Base-by-base conservation (phyloP, 92 coral and sea anemone species). In the Actinostola sp. region DNA sequence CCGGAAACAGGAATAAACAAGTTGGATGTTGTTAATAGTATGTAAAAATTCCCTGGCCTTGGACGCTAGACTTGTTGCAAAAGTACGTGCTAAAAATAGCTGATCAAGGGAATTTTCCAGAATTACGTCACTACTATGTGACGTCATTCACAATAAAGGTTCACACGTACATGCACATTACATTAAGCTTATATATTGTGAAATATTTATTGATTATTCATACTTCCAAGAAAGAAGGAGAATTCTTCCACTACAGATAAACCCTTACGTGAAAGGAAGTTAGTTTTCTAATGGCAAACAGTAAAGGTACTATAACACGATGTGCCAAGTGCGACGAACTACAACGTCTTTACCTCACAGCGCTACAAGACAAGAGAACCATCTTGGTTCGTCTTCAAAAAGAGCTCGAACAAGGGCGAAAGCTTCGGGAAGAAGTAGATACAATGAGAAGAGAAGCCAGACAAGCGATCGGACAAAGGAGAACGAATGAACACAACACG, bases 361-460 rank as follows among this genome's bases (percentile, higher is more conserved):
- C 66, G 8, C 64, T 75, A 8, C 67, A 77, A 46, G 75, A 77
- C 75, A 77, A 68, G 39, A 39, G 70, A 56, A 57, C 67, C 39
- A 51, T 77, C 31, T 49, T 77, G 16, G 43, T 43, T 36, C 45
- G 63, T 44, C 76, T 77, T 42, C 83, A 77, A 77, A 67, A 56
- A 1, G 75, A 77, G 30, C 69, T 67, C n/a, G 76, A 77, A 20
- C 67, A 62, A 17, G 51, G 21, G 8, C 39, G 61, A 41, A 66
- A 67, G 75, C 78, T 91, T 32, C 31, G 71, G 12, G 71, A 80
- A 34, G 92, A 91, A 54, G 65, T 79, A 32, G 97, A 83, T 51
- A 66, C 73, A 21, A 54, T 42, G 38, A 71, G 66, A 46, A 72
- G 49, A 41, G 64, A 59, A 42, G 81, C 77, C 29, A 59, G 77